These are phyloP conservation scores for Ostrea edulis DNA, from an alignment of 1,140 invertebrate genomes.

Conservation along the genomic window DNA sequence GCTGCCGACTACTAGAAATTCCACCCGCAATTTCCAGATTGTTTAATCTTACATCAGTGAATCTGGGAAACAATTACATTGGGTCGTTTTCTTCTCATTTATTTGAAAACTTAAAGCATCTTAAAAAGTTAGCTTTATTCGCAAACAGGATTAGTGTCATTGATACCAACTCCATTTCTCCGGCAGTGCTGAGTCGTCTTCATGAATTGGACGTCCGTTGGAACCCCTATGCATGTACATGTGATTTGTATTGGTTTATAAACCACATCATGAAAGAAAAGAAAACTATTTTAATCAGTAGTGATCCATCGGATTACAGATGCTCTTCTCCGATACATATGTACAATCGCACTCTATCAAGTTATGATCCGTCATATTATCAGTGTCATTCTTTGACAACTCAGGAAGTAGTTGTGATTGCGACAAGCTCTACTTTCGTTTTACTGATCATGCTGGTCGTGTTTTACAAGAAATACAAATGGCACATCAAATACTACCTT, in stretches of 20 bases:
- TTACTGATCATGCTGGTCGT: not conserved
- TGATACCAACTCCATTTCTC: constrained; percentile 22
- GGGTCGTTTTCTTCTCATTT: not conserved
- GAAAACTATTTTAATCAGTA: not conserved
- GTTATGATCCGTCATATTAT: constrained; percentile 38
- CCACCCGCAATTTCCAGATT: not conserved
- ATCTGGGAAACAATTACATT: not conserved
- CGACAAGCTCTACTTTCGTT: not conserved
- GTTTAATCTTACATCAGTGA: not conserved
- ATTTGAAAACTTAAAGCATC: not conserved
- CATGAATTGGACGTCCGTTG: not conserved
- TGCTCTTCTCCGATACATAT: constrained; percentile 33
- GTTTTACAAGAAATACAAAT: constrained; percentile 30
- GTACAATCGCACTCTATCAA: not conserved
- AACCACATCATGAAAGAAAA: constrained; percentile 10
- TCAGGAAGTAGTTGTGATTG: not conserved
- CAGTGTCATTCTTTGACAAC: constrained; percentile 19
- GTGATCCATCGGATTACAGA: not conserved
- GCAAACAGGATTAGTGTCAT: constrained; percentile 36
- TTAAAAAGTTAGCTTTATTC: not conserved
- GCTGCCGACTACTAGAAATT: not conserved
- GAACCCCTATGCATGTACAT: constrained; percentile 37
- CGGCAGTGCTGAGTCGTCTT: not conserved
- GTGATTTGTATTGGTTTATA: constrained; percentile 46
- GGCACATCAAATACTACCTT: constrained; percentile 42